A percentile compares a stretch with the other conserved stretches of the same genome.
Conservation (phyloP, 2,113 vertebrate species). For the Colinus virginianus region DNA sequence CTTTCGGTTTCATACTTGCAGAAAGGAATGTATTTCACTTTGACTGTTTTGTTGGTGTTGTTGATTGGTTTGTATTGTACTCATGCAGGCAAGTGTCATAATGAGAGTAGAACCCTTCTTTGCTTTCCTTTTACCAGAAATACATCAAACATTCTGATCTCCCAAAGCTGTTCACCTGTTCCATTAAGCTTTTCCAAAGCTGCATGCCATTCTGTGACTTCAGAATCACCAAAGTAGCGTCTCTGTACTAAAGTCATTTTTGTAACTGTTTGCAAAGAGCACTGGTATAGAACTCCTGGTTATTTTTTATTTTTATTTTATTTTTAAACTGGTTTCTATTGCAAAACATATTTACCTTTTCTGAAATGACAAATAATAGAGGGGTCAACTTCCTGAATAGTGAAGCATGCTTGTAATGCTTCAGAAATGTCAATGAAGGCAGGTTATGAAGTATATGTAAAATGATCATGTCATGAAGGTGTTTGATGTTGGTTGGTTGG, state of each 20-base stretch:
- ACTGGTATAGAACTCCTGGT: neutral
- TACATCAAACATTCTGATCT: neutral
- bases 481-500: neutral
- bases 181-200: neutral
- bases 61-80: neutral
- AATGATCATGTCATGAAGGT: rapidly evolving
- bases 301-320: neutral
- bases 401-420: neutral
- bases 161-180: neutral
- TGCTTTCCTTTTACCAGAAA: neutral
- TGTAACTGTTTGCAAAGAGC: neutral
- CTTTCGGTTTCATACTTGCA: neutral
- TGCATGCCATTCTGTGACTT: neutral
- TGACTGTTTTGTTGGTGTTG: neutral
- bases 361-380: neutral
- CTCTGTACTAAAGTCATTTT: neutral
- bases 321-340: neutral
- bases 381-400: neutral
- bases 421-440: neutral
- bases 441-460: neutral
- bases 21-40: neutral
- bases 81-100: neutral
- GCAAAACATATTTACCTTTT: neutral
- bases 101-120: neutral
- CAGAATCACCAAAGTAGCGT: neutral